A percentile compares a stretch with the other conserved stretches of the same genome.
Evolutionary conservation across 2,113 vertebrate genomes (phyloP).

Genomic region (Sinocyclocheilus anophthalmus): DNA sequence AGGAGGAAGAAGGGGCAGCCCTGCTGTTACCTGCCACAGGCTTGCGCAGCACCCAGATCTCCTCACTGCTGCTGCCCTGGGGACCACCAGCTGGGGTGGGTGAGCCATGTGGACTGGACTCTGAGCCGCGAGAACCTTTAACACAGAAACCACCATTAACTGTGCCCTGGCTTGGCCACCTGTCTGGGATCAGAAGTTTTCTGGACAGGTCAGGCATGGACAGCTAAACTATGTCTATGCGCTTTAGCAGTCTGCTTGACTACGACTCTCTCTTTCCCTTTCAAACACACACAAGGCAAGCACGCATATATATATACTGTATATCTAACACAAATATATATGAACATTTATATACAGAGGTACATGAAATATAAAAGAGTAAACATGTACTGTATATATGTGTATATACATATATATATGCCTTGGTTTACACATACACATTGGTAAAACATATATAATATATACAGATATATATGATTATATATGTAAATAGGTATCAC

Average conservation of each 20-base stretch:
- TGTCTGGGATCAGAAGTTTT: not conserved
- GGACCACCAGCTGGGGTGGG: constrained; percentile 80
- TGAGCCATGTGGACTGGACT: constrained; percentile 88
- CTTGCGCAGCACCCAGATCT: constrained; percentile 99
- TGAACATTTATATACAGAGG: constrained; percentile 76
- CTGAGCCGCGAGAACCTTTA: constrained; percentile 90
- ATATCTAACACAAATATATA: constrained; percentile 68
- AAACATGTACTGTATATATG: constrained; percentile 65
- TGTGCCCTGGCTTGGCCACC: constrained; percentile 35
- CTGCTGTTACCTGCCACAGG: constrained; percentile 89
- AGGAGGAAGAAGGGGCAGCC: constrained; percentile 49
- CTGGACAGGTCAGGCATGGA: constrained; percentile 11
- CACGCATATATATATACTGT: constrained; percentile 66
- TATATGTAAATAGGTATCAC: constrained; percentile 69
- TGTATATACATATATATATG: constrained; percentile 74
- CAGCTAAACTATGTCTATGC: constrained; percentile 17
- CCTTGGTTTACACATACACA: constrained; percentile 58
- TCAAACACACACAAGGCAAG: constrained; percentile 40
- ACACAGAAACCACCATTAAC: constrained; percentile 81
- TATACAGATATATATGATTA: constrained; percentile 75
- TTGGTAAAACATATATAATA: constrained; percentile 76
- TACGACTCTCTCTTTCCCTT: constrained; percentile 22
- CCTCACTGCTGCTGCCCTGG: constrained; percentile 83
- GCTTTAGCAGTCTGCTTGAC: constrained; percentile 30
- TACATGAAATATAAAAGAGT: constrained; percentile 72